Base-by-base conservation (phyloP, 2,888 invertebrate genomes). In the Eustalomyia histrio region DNA sequence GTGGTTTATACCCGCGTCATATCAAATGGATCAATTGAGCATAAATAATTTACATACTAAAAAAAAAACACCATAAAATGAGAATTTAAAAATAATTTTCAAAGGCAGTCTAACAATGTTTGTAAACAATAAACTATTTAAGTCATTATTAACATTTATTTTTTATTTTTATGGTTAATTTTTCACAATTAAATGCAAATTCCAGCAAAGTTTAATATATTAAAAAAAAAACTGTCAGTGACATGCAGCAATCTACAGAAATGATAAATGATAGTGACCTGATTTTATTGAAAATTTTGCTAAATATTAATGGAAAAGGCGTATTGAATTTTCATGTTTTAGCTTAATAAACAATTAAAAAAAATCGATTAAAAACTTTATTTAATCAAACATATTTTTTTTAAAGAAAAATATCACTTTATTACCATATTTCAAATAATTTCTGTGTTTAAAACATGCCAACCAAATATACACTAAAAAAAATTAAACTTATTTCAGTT, bases 251-350 rank as follows among this genome's bases (percentile, higher is more conserved):
- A 21, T 47, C 47, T 61, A 33, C 21, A 78, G 12, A 53, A 72
- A 64, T 76, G 76, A 81, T 78, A 60, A 81, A 81, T 81, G 76
- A 61, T 71, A 52, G 60, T 81, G 81, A 78, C 81, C 81, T 74
- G 81, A 81, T 69, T 81, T 81, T 60, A 24, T 71, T 69, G n/a
- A n/a, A 57, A 73, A 69, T 64, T n/a, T n/a, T 4, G n/a, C 3
- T 47, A 47, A 47, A 47, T 47, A 47, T 47, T 47, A 14, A 47
- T 47, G 16, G 16, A 6, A 47, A 47, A n/a, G 43, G 43, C 43
- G n/a, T 47, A n/a, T 5, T n/a, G 43, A 47, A 47, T 47, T 47
- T 47, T 14, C n/a, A 47, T n/a, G n/a, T 47, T 47, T 47, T 47
- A 14, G 12, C 1, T 47, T 1, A 29, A 29, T n/a, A 47, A 0